Base-by-base conservation (phyloP, 1,140 invertebrate species). In the Oncopodura yosiiana region DNA sequence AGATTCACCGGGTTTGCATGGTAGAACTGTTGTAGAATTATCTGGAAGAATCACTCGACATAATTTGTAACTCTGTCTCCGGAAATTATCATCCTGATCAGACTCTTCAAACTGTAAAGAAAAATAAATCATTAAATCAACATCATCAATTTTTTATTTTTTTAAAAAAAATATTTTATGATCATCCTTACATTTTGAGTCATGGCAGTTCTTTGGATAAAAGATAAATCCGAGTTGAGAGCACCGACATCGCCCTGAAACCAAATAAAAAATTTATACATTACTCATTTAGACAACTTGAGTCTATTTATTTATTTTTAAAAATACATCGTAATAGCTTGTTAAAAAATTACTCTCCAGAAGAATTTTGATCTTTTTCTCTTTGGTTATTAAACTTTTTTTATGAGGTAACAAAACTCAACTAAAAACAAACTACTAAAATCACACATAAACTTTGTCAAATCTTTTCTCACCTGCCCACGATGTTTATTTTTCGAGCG, bases 1-100 rank as follows among this genome's bases (percentile, higher is more conserved):
- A 9, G 81, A 82, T 60, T 88, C 83, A 27, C 77, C 80, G 68
- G 75, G 74, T 69, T 77, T 78, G 14, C 82, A 81, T 66, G 83
- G 81, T 42, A 94, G 85, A 58, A 95, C 90, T 4, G 91, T 91
- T 11, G 90, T 92, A 23, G 89, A 88, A 41, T 84, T 83, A 73
- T 93, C 90, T 3, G 87, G 88, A 48, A 95, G 75, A 66, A 89
- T 81, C 39, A 96, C 86, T 49, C 91, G 81, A 73, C 89, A 94
- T 45, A 93, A 70, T 59, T 64, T 64, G 36, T 62, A 65, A 53
- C 64, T 63, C 34, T 59, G 49, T 30, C 59, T 58, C 37, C 59
- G 30, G 19, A 54, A 54, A 8, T 43, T 45, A 38, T 61, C 62
- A 29, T 64, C 57, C 12, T 54, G 51, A 46, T 64, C 62, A 23